Conservation (phyloP, 2,888 invertebrate genomes). For the Hydrotaea diabolus region DNA sequence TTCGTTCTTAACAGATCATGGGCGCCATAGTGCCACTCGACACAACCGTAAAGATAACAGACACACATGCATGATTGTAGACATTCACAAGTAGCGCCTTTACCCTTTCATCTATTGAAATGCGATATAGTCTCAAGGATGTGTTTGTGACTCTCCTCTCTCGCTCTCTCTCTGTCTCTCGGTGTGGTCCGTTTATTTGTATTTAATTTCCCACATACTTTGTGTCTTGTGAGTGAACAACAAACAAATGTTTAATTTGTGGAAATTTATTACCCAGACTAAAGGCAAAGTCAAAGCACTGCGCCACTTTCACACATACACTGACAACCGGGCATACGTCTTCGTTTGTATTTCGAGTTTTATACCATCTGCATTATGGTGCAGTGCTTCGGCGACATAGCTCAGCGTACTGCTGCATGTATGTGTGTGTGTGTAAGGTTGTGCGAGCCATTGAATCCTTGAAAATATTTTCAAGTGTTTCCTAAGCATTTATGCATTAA, state of each 20-base stretch:
- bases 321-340: too few relatives aligned
- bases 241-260: conserved; percentile 12
- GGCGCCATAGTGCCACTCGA: too few relatives aligned
- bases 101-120: neutral
- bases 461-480: conserved; percentile 8
- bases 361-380: neutral
- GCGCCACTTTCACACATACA: neutral
- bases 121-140: neutral
- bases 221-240: neutral
- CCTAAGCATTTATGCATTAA: neutral
- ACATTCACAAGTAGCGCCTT: too few relatives aligned
- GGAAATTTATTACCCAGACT: conserved; percentile 24
- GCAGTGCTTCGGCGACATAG: neutral
- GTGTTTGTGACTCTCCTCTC: neutral
- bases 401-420: neutral
- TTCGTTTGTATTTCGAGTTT: neutral
- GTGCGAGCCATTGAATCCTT: conserved; percentile 11
- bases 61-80: too few relatives aligned
- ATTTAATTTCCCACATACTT: conserved; percentile 15
- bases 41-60: too few relatives aligned
- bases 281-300: neutral
- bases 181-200: neutral
- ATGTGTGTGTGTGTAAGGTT: too few relatives aligned
- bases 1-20: too few relatives aligned
- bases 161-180: neutral